A percentile compares a stretch with the other conserved stretches of the same genome.
These are phyloP conservation scores for Psittacula derbiana DNA, from an alignment of 2,797 vertebrate genomes.

Conservation along the genomic window DNA sequence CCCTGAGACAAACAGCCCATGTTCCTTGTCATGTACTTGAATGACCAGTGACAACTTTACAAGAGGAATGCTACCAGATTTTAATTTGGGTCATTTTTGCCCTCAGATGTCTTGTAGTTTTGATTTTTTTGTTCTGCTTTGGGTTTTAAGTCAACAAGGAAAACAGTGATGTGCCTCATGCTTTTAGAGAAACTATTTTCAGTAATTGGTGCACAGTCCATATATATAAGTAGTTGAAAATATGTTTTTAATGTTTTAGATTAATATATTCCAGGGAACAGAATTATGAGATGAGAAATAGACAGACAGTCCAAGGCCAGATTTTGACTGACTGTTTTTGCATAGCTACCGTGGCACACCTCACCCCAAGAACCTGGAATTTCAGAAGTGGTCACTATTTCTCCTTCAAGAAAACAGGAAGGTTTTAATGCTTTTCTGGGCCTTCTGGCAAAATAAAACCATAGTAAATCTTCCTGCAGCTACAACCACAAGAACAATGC, in stretches of 20 bases:
- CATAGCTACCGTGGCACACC: background rate
- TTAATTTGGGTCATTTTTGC: background rate
- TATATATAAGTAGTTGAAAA: background rate
- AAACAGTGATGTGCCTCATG: background rate
- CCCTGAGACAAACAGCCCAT: slow-evolving; percentile 15
- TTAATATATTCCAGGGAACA: background rate
- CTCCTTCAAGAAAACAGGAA: background rate
- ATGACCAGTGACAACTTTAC: background rate
- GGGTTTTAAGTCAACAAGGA: background rate
- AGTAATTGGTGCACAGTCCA: background rate
- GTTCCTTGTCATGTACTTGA: background rate
- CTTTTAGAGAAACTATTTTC: background rate
- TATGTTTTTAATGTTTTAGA: background rate
- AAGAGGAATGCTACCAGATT: background rate
- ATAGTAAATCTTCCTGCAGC: background rate
- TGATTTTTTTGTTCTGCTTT: background rate
- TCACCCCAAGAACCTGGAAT: background rate
- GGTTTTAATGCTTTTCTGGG: slow-evolving; percentile 8
- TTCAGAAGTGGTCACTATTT: background rate
- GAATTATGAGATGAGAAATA: background rate
- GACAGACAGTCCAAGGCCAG: background rate
- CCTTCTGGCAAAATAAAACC: background rate
- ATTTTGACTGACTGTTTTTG: background rate
- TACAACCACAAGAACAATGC: background rate
- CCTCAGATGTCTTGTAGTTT: background rate